Percentiles rank a stretch among this genome's conserved stretches.
Evolutionary conservation across 2,113 vertebrate genomes (phyloP).

Genomic region (Dicentrarchus labrax): DNA sequence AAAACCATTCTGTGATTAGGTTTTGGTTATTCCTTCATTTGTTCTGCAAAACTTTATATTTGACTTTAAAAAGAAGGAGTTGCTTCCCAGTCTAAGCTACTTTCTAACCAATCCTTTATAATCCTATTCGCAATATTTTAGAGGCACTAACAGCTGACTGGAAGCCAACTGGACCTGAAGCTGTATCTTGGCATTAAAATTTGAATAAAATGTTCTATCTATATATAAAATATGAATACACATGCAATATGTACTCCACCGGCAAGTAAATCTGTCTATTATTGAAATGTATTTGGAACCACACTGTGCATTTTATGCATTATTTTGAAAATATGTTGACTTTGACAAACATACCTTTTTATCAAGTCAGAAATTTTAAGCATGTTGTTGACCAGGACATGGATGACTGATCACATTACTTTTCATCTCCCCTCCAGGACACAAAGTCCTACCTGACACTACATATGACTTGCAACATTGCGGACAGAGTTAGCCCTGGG

Average conservation of each 20-base stretch:
- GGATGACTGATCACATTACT: conserved; percentile 43
- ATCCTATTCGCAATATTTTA: background rate
- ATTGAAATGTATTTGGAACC: background rate
- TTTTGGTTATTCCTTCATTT: background rate
- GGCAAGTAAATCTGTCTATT: background rate
- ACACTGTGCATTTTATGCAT: background rate
- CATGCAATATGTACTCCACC: background rate
- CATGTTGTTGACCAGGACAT: conserved; percentile 33
- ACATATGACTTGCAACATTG: conserved; percentile 32
- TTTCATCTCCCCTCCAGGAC: conserved; percentile 40
- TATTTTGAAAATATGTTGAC: background rate
- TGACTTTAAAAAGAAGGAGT: background rate
- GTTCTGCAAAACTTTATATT: background rate
- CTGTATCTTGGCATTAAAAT: background rate
- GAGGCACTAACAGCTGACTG: background rate
- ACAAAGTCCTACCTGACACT: conserved; percentile 44
- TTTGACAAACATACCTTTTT: conserved; percentile 19
- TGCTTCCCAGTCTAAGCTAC: background rate
- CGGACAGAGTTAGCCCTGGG: conserved; percentile 39
- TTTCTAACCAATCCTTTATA: background rate
- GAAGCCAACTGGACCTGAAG: too few species aligned
- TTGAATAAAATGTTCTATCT: background rate
- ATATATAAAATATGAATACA: background rate
- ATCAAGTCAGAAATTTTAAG: background rate
- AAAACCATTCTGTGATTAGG: background rate